Base-by-base conservation (phyloP, 2,113 vertebrate species). In the Myotis brandtii region DNA sequence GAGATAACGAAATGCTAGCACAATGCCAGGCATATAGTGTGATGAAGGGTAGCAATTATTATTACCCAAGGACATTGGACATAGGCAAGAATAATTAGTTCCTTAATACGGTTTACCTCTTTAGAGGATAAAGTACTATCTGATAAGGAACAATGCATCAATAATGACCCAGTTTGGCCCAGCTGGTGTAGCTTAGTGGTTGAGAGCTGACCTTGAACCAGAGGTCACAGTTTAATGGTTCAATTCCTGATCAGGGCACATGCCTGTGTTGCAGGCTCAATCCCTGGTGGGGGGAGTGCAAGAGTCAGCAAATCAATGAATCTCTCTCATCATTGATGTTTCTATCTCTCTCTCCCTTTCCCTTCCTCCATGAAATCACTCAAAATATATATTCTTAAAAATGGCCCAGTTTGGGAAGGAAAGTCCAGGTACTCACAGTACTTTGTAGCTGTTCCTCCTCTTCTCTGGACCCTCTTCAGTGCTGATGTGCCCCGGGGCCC, bases 391-490 rank as follows among this genome's bases (percentile, higher is more conserved):
- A 70, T 70, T 37, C 34, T 70, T 70, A 23, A 43, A 92, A 23
- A 94, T 52, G n/a, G 32, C 13, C 59, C n/a, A 69, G 50, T 77
- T 94, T 92, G 85, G 91, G 80, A 90, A 86, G 76, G 25, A 91
- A 94, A 85, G 32, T 89, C 87, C 64, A 82, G 82, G 17, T 43
- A 67, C 2, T 14, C n/a, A 46, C 1, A 80, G 56, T 69, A 89
- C 75, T n/a, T 30, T 73, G 25, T 67, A 85, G 25, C 17, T 67
- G 16, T 77, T 87, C 16, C n/a, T 94, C 8, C 6, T 87, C 54
- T 79, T 34, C 40, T 17, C 23, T 27, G 48, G 16, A 80, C 89
- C 2, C 32, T 46, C 40, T 77, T 77, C 21, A 67, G 48, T 25
- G 66, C n/a, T 80, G 52, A 11, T 69, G 66, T 59, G n/a, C 17